These are phyloP conservation scores for Sphinx pinastri DNA, from an alignment of 2,888 invertebrate species.

Conservation along the genomic window DNA sequence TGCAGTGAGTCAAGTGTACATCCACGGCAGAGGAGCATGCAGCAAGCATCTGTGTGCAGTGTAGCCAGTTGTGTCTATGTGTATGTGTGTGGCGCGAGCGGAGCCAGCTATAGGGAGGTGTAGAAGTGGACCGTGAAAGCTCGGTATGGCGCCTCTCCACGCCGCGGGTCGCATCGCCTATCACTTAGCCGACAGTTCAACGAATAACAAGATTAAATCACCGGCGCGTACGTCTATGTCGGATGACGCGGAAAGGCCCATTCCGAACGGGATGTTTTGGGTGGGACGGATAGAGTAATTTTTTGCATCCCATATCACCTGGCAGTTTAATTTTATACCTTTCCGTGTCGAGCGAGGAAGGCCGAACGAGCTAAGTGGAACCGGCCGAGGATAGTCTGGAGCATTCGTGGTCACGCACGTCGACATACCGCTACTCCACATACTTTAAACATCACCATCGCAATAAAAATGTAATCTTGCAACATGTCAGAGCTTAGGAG, in stretches of 20 bases:
- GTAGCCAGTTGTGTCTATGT: conserved; percentile 60
- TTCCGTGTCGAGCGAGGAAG: conserved; percentile 83
- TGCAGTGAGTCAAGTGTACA: conserved; percentile 77
- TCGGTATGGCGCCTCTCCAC: conserved; percentile 67
- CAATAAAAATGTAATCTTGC: conserved; percentile 79
- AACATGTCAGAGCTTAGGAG: conserved; percentile 78
- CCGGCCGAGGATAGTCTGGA: conserved; percentile 81
- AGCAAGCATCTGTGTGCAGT: conserved; percentile 66
- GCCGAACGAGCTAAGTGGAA: conserved; percentile 82
- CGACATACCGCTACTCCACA: conserved; percentile 82
- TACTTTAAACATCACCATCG: conserved; percentile 79
- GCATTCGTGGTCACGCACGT: conserved; percentile 82
- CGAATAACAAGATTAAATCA: conserved; percentile 11
- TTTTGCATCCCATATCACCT: conserved; percentile 84
- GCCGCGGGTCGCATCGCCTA: conserved; percentile 33
- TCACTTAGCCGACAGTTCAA: conserved; percentile 38
- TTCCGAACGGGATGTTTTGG: conserved; percentile 69
- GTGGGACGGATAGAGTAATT: conserved; percentile 73
- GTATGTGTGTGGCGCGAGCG: conserved; percentile 80
- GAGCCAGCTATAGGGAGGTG: conserved; percentile 78
- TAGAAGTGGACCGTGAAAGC: conserved; percentile 43
- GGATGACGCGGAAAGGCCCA: conserved; percentile 65
- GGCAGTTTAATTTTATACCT: conserved; percentile 83
- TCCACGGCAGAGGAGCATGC: conserved; percentile 71
- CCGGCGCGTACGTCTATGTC: conserved; percentile 28